Evolutionary conservation across 2,113 vertebrate species (phyloP), one percentile per base, ranked within the genome.

Genomic region (Coregonus clupeaformis): DNA sequence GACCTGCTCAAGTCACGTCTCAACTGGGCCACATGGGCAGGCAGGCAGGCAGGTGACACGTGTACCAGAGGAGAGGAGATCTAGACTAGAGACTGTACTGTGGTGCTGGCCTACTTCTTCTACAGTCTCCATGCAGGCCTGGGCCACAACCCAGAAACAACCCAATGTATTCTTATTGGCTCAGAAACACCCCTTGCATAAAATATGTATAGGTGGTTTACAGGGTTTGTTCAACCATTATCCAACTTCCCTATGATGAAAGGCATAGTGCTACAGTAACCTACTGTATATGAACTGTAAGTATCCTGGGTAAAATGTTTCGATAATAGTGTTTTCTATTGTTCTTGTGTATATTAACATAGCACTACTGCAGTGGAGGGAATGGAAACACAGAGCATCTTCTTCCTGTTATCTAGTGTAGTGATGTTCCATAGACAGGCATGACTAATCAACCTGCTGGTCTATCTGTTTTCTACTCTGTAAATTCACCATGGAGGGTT

Each of bases 401-500:
- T 52, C 16, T 55, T 4, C 13, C 64, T 14, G 25, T 81, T 68
- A 2, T 62, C 55, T 63, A 52, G 62, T 69, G 60, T 32, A 57
- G 3, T 29, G 9, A 36, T 62, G 55, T 27, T 94, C 93, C 92
- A 92, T 90, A 91, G 93, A 94, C 87, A 90, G 88, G 92, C 85
- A 78, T 75, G 74, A 90, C 94, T 92, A 91, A 93, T 76, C 93
- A 89, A 93, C 94, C 89, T 76, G 67, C 59, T 66, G 68, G 52
- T 74, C 75, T 76, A 42, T 16, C 20, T 49, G 71, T 93, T 93
- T 92, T 94, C 93, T 95, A 93, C 91, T 92, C 94, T 91, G 94
- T 91, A 92, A 94, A 95, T 96, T 94, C 92, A 74, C 93, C 94
- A 94, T 91, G 93, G 49, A 92, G 94, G 89, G 79, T 89, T 90